Percentiles rank a stretch among this genome's conserved stretches.
Evolutionary conservation across 2,888 invertebrate genomes (phyloP).

Genomic region (Amblyjoppa proteus): DNA sequence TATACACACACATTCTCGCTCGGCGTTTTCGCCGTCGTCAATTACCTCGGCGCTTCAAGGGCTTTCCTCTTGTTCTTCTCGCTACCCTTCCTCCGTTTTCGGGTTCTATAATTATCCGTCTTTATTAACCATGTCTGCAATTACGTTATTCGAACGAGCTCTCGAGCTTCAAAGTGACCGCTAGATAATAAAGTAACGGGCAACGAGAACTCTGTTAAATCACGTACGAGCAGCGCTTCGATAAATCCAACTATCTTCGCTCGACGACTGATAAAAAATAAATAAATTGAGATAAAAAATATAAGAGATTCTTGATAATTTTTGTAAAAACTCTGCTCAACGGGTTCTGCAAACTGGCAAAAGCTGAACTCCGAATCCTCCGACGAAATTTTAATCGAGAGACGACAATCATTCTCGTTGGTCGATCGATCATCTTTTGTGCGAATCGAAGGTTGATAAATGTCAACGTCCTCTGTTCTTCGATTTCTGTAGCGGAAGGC

Average conservation of each 20-base stretch:
- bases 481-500: too few species aligned
- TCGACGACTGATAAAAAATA: background rate
- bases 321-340: too few species aligned
- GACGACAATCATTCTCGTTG: too few species aligned
- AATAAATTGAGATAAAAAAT: background rate
- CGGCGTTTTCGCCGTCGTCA: constrained; percentile 37
- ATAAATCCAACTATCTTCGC: constrained; percentile 9
- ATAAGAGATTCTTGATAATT: too few species aligned
- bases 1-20: background rate
- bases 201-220: constrained; percentile 20
- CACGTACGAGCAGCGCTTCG: constrained; percentile 16
- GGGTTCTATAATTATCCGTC: constrained; percentile 27
- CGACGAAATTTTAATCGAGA: background rate
- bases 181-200: constrained; percentile 27
- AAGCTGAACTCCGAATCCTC: background rate
- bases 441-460: too few species aligned
- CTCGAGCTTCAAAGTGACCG: constrained; percentile 31
- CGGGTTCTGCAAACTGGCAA: too few species aligned
- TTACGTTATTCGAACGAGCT: background rate
- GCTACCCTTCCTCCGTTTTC: constrained; percentile 1
- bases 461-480: too few species aligned
- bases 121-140: constrained; percentile 6
- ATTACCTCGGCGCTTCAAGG: constrained; percentile 41
- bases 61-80: constrained; percentile 38
- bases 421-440: too few species aligned